Evolutionary conservation across 2,888 invertebrate genomes (phyloP).

Genomic region (Cylindroiulus punctatus): DNA sequence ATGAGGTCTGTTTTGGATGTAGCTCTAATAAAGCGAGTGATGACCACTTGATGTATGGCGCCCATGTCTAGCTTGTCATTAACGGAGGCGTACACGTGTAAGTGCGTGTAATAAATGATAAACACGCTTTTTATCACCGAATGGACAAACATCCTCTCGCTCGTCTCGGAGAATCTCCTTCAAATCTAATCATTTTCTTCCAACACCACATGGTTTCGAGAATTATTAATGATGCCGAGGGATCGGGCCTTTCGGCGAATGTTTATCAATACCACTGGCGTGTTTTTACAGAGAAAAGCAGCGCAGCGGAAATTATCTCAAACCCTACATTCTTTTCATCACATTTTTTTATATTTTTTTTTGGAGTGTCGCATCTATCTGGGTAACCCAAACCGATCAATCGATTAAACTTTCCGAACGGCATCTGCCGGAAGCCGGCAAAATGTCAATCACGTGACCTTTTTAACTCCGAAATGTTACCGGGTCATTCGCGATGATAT

Average conservation of each 20-base stretch:
- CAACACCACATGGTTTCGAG: background rate
- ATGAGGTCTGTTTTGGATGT: background rate
- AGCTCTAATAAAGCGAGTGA: background rate
- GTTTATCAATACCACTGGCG: conserved; percentile 1
- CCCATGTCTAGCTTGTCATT: background rate
- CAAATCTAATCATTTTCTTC: conserved; percentile 27
- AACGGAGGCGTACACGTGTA: conserved; percentile 7
- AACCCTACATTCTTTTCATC: conserved; percentile 14
- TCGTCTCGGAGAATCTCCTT: background rate
- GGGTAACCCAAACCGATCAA: conserved; percentile 30
- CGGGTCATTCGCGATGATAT: conserved; percentile 11
- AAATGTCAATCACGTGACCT: conserved; percentile 27
- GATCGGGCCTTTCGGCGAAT: background rate
- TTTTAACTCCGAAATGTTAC: conserved; percentile 14
- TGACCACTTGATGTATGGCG: background rate
- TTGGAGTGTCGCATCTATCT: background rate
- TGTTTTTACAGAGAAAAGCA: background rate
- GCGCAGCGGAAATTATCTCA: background rate
- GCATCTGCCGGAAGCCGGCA: background rate
- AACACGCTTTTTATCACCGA: conserved; percentile 24
- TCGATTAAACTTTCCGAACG: background rate
- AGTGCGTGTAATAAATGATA: conserved; percentile 27
- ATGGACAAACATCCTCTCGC: conserved; percentile 24
- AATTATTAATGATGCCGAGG: background rate
- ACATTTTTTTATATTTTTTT: background rate